Conservation (phyloP, 2,888 invertebrate species). For the Trachelus stipa region DNA sequence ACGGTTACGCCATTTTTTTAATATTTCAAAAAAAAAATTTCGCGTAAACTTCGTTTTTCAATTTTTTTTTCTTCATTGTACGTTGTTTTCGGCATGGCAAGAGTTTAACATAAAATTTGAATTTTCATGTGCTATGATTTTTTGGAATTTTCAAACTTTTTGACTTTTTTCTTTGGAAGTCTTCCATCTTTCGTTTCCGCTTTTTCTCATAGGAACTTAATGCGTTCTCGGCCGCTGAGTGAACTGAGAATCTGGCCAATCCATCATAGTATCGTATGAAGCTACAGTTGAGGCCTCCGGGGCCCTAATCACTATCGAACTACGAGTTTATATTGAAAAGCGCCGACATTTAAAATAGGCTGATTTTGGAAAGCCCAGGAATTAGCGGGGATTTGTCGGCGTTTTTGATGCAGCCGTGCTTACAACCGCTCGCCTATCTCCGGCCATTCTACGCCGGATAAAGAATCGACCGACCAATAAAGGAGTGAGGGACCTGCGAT, state of each 20-base stretch:
- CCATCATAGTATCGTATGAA: neutral
- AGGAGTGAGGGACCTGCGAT: slow-evolving; percentile 1
- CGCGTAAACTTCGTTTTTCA: neutral
- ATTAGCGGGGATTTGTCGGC: slow-evolving; percentile 22
- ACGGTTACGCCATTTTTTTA: neutral
- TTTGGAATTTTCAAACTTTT: neutral
- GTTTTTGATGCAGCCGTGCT: slow-evolving; percentile 19
- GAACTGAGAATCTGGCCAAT: neutral
- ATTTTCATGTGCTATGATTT: too few species aligned
- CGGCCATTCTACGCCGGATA: slow-evolving; percentile 9
- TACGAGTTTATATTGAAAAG: slow-evolving; percentile 26
- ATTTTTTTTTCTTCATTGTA: neutral
- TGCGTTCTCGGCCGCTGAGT: neutral
- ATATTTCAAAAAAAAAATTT: neutral
- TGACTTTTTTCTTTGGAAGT: neutral
- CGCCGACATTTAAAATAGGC: slow-evolving; percentile 26
- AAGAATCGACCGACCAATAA: neutral
- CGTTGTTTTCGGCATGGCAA: neutral
- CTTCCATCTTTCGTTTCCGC: neutral
- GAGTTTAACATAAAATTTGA: neutral
- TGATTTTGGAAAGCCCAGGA: slow-evolving; percentile 25
- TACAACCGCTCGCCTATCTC: slow-evolving; percentile 19
- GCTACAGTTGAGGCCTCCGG: neutral
- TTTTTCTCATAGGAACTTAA: neutral
- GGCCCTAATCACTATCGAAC: slow-evolving; percentile 22